phyloP scores from a whole-genome alignment of 2,113 vertebrate genomes.

The Dicaeum eximium region DNA sequence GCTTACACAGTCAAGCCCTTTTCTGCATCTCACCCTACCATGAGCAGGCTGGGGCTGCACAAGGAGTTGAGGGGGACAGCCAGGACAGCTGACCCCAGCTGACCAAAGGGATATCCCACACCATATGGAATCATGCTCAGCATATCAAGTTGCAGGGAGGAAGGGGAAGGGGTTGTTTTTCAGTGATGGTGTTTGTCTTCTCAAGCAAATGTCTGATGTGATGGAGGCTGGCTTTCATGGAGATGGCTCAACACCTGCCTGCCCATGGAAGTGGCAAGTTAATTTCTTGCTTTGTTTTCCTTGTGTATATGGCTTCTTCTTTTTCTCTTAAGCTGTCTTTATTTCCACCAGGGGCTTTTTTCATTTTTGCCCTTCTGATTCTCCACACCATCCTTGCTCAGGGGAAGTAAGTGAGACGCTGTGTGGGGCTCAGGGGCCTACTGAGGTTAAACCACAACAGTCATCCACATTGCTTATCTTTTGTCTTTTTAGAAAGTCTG shows the following conservation, averaged over 20 bases:
- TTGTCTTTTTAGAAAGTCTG: not conserved
- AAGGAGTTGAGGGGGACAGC: not conserved
- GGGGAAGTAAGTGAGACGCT: accelerated
- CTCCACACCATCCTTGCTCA: not conserved
- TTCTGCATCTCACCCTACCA: not conserved
- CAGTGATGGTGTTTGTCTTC: accelerated
- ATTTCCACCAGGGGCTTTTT: not conserved
- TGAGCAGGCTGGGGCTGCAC: not conserved
- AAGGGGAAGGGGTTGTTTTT: not conserved
- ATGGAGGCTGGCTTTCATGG: not conserved
- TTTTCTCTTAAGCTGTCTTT: not conserved
- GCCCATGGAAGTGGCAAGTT: not conserved
- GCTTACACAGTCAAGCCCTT: not conserved
- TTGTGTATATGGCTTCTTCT: not conserved
- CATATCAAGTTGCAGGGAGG: not conserved
- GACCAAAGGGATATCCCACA: not conserved
- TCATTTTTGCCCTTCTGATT: not conserved
- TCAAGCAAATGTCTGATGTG: not conserved
- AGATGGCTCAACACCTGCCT: not conserved
- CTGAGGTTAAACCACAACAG: not conserved
- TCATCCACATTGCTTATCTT: not conserved
- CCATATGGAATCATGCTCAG: not conserved
- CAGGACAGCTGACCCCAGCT: not conserved
- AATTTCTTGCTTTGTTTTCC: not conserved
- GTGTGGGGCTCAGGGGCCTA: not conserved